Evolutionary conservation across 2,113 vertebrate species (phyloP), one percentile per base, ranked within the genome.

Genomic region (Actenoides lindsayi): DNA sequence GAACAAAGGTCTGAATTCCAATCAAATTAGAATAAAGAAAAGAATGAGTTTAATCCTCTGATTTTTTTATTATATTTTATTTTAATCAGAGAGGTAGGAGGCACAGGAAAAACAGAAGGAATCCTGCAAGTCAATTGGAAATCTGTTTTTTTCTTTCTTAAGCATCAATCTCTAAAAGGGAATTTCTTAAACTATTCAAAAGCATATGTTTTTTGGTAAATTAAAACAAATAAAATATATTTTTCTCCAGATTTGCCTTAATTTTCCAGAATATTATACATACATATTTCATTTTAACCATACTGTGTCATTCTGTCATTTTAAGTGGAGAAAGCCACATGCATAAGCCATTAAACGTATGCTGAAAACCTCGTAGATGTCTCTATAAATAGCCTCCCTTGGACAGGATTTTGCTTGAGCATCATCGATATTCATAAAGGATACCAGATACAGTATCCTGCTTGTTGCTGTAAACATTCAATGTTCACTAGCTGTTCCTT

Each of bases 161-260:
- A 64, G 2, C 50, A 53, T 37, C 4, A 73, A 68, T 71, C 2
- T 24, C 4, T 11, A 50, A n/a, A 33, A 44, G 10, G 67, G 0
- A 3, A 44, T 62, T 83, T 86, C 31, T 67, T 70, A 54, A 82
- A 37, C 5, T 60, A n/a, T 51, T 3, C 4, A 42, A 68, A 57
- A 2, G 2, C 1, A 25, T 21, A 27, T 0, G 0, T 8, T 31
- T 89, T 33, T 60, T 16, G 10, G 6, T 64, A 13, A 67, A 50
- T 42, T 46, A 59, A 90, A 88, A 5, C 5, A 48, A 83, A 74
- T 7, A 31, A 33, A 51, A 48, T 13, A 4, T 31, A 6, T 23
- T 94, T 60, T 68, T 70, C 9, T 67, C 11, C 37, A 76, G 11
- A 54, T 76, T 44, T 82, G 6, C 16, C 33, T 69, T 37, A 90